Evolutionary conservation across 1,140 invertebrate species (phyloP).

Genomic region (Probaryconus sp.): DNA sequence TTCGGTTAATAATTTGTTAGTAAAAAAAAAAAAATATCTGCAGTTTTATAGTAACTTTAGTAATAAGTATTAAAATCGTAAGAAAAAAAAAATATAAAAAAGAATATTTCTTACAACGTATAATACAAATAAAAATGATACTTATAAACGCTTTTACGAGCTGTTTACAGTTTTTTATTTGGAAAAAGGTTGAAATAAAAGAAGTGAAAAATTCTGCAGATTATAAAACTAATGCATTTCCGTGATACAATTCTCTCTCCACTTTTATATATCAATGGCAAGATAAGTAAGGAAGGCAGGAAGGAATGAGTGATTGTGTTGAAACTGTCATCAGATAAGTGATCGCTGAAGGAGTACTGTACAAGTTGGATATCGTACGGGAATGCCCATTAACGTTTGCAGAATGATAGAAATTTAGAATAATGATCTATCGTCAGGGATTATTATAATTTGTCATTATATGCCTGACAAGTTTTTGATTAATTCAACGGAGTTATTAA

Average conservation of each 20-base stretch:
- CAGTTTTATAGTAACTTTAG: too few species aligned
- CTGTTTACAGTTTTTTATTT: too few species aligned
- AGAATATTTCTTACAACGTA: too few species aligned
- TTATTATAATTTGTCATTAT: constrained; percentile 26
- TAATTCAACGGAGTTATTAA: constrained; percentile 9
- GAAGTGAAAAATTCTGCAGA: constrained; percentile 1
- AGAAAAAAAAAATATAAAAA: background rate
- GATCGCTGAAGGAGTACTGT: constrained; percentile 20
- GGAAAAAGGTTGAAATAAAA: background rate
- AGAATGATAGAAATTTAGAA: constrained; percentile 1
- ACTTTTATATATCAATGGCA: constrained; percentile 18
- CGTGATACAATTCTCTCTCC: constrained; percentile 29
- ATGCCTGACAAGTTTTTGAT: constrained; percentile 13
- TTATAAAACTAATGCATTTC: constrained; percentile 42
- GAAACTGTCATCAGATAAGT: constrained; percentile 38
- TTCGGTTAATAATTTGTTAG: constrained; percentile 17
- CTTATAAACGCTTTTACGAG: too few species aligned
- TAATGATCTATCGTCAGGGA: constrained; percentile 23
- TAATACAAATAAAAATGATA: too few species aligned
- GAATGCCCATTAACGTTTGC: constrained; percentile 10
- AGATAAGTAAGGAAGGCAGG: constrained; percentile 33
- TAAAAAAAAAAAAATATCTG: too few species aligned
- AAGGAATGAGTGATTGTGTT: constrained; percentile 42
- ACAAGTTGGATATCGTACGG: constrained; percentile 19
- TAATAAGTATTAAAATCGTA: constrained; percentile 6